Evolutionary conservation across 2,888 invertebrate genomes (phyloP), one percentile per base, ranked within the genome.

Genomic region (Euzophera pinguis): DNA sequence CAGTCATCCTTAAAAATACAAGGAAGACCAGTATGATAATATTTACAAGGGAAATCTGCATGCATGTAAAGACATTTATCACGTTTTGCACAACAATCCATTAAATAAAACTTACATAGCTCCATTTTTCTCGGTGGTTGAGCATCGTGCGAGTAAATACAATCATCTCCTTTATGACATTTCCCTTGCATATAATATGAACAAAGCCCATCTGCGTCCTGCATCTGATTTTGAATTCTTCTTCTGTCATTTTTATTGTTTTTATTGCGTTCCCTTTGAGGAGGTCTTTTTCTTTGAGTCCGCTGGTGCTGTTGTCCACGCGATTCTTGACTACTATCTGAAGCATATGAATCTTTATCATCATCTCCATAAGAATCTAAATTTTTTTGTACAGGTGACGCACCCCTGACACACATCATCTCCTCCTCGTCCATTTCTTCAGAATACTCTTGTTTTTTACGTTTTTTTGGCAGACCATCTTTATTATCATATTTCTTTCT

Each of bases 41-140:
- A 98, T 91, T 98, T 98, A 89, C 99, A 99, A 13, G 99, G 99
- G 81, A 98, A 99, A 81, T 98, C 98, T 69, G 95, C 94, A 88
- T 99, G 99, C 96, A 99, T 96, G 77, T 97, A 99, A 14, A 97
- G 92, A 89, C 99, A 99, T 84, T 97, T 96, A 67, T 98, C 98
- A 69, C 97, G 94, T 88, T 98, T 99, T 51, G 96, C 95, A 89
- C 99, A 99, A 80, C 97, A 97, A 64, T 97, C 97, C 94, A 96
- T 96, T 56, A 98, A 86, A 88, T 98, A 99, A 87, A 98, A 99
- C 88, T 98, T 99, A 85, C 99, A 99, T 1, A 98, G 87, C 83
- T 99, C 99, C 91, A 96, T 92, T 89, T 98, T 98, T 64, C 97
- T 93, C 0, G 95, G 95, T 42, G 94, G 95, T 50, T 93, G 89